Evolutionary conservation across 2,113 vertebrate species (phyloP).

Genomic region (Bombycilla garrulus): DNA sequence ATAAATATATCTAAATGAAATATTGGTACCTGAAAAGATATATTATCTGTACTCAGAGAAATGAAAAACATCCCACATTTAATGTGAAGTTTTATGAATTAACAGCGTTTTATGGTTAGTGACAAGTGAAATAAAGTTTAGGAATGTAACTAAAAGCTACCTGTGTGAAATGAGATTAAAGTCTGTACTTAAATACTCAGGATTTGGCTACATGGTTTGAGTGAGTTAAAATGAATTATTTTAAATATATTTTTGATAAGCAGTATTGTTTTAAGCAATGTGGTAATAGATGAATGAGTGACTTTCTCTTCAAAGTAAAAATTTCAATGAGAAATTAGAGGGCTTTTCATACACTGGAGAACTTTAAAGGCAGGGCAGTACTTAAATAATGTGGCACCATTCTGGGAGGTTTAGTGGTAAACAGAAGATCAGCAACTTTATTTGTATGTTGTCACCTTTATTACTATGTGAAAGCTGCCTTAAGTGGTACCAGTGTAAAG

Average conservation of each 20-base stretch:
- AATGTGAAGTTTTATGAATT: not conserved
- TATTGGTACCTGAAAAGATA: not conserved
- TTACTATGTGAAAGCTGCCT: not conserved
- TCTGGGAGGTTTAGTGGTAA: not conserved
- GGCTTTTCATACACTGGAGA: not conserved
- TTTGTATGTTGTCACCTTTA: not conserved
- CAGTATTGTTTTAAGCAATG: not conserved
- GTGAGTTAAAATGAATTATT: not conserved
- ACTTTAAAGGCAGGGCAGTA: not conserved
- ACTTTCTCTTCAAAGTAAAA: not conserved
- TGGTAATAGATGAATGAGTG: not conserved
- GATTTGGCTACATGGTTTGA: not conserved
- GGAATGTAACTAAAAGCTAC: not conserved
- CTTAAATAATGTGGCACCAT: not conserved
- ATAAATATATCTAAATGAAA: not conserved
- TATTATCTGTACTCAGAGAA: not conserved
- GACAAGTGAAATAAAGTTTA: not conserved
- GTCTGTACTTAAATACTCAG: not conserved
- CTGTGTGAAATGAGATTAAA: not conserved
- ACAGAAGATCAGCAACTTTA: not conserved
- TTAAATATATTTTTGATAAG: not conserved
- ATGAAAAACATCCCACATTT: rapidly evolving
- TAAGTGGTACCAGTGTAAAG: not conserved
- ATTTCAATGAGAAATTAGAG: not conserved
- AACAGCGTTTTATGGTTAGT: not conserved